Evolutionary conservation across 2,113 vertebrate species (phyloP), one percentile per base, ranked within the genome.

Genomic region (Hiodon alosoides): DNA sequence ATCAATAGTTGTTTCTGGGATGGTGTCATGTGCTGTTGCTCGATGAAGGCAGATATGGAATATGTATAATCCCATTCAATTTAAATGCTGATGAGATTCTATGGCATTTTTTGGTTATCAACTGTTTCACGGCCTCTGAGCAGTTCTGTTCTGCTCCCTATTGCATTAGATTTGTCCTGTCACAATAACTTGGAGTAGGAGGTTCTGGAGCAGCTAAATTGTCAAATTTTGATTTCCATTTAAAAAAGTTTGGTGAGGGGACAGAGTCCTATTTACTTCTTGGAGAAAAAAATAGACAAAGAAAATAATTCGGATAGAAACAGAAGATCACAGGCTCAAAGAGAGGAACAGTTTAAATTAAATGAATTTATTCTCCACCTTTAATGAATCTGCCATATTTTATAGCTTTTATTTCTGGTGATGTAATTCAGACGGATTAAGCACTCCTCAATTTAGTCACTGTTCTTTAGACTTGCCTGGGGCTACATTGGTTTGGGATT

Each of bases 371-470:
- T 55, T 10, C 76, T 75, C 69, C 60, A 73, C 74, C 77, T 64
- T 75, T 78, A 73, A 83, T 68, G 79, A 85, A 88, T 79, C 81
- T 82, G 83, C 84, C 82, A 82, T 78, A 79, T 82, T 85, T 83
- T 80, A 79, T 86, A 79, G 83, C 82, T 81, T 76, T 72, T 77
- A 79, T 78, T 76, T 80, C 72, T 80, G 86, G 89, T 84, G 84
- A 87, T 89, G 87, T 82, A 77, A 79, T 79, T 71, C 76, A 81
- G 78, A 83, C 78, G 79, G 79, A 85, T 83, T 82, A 90, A 86
- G 83, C 82, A 76, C 50, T 17, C 11, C 7, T 69, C 53, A n/a
- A 14, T 17, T 55, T 54, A 14, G 31, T 46, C 6, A 31, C 5
- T 50, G 13, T 58, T 60, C 13, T 17, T 62, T 7, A n/a, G 46